phyloP scores from a whole-genome alignment of 2,888 invertebrate genomes.

The Platycheirus rosarum region DNA sequence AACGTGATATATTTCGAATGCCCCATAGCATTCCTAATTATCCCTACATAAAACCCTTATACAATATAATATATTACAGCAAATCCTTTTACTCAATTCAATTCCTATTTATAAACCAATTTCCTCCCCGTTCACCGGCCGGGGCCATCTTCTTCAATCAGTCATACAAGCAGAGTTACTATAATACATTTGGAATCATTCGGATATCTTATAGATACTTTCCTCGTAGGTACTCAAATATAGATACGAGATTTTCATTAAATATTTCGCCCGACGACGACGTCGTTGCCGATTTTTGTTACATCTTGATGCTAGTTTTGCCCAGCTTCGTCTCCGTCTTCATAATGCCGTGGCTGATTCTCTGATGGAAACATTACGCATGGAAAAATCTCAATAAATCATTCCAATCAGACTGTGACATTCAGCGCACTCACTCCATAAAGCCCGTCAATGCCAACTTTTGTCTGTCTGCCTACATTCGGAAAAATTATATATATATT shows the following conservation, averaged over 20 bases:
- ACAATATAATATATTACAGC: conserved; percentile 8
- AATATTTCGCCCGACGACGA: conserved; percentile 13
- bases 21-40: conserved; percentile 22
- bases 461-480: conserved; percentile 51
- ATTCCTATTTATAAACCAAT: conserved; percentile 23
- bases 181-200: conserved; percentile 13
- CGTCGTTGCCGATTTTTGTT: background rate
- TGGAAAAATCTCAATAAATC: conserved; percentile 64
- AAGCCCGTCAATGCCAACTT: background rate
- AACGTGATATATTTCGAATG: conserved; percentile 24
- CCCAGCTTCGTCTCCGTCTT: background rate
- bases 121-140: no score
- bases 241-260: conserved; percentile 55
- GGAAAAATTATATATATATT: no score
- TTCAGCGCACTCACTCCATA: background rate
- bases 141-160: background rate
- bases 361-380: conserved; percentile 52
- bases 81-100: conserved; percentile 18
- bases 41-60: conserved; percentile 4
- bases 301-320: background rate
- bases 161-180: background rate
- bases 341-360: conserved; percentile 11
- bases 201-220: conserved; percentile 56
- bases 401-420: conserved; percentile 58
- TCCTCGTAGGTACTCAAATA: no score